These are phyloP conservation scores for Thelaira solivaga DNA, from an alignment of 2,888 invertebrate species.

Conservation along the genomic window DNA sequence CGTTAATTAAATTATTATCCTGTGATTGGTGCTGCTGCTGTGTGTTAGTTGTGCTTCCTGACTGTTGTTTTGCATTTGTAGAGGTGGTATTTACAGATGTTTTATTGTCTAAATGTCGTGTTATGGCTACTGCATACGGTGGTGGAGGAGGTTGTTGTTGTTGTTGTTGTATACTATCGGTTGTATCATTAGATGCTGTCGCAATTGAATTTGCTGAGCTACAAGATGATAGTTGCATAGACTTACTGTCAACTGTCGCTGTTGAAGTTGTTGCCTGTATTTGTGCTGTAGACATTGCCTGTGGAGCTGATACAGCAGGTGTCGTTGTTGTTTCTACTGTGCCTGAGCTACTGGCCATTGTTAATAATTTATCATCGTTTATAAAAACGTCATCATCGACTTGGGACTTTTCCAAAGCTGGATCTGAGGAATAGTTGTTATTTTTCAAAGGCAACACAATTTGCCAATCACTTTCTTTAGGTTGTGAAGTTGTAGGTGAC, in stretches of 20 bases:
- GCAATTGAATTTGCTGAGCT: not conserved
- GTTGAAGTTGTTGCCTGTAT: not conserved
- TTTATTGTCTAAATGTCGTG: slow-evolving; percentile 60
- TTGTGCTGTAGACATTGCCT: slow-evolving; percentile 29
- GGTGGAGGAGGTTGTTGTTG: slow-evolving; percentile 66
- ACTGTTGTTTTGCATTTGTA: slow-evolving; percentile 19
- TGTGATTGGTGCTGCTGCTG: slow-evolving; percentile 45
- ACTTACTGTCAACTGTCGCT: no score
- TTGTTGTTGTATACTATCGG: not conserved
- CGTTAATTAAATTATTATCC: slow-evolving; percentile 40
- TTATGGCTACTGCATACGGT: slow-evolving; percentile 67
- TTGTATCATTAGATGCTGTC: not conserved
- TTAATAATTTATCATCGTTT: slow-evolving; percentile 67
- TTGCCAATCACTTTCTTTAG: slow-evolving; percentile 75
- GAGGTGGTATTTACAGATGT: slow-evolving; percentile 16
- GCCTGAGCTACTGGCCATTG: slow-evolving; percentile 23
- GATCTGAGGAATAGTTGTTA: slow-evolving; percentile 73
- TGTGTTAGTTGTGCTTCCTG: not conserved
- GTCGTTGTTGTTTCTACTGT: not conserved
- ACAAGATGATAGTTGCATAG: not conserved
- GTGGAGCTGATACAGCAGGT: not conserved
- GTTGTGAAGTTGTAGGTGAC: slow-evolving; percentile 69
- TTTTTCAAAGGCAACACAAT: slow-evolving; percentile 75
- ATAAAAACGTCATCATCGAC: slow-evolving; percentile 73
- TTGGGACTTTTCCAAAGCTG: slow-evolving; percentile 72